phyloP scores from a whole-genome alignment of 2,888 invertebrate genomes.

The Cheilosia grossa region DNA sequence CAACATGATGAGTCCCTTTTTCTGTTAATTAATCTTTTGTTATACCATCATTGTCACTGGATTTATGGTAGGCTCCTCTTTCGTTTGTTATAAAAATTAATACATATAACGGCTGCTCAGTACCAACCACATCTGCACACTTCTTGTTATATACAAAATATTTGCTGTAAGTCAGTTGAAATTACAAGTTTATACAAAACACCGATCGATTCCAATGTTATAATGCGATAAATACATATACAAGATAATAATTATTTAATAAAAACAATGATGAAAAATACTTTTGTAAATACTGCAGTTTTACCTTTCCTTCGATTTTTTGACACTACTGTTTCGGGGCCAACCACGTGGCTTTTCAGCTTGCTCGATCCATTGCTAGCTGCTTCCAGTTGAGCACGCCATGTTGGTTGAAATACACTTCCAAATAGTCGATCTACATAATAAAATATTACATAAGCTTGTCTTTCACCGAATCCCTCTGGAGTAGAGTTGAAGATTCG shows the following conservation, averaged over 20 bases:
- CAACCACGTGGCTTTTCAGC: no score
- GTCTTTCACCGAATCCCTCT: no score
- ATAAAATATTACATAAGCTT: no score
- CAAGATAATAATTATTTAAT: slow-evolving; percentile 47
- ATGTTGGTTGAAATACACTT: no score
- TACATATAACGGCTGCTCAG: background rate
- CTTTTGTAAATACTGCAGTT: slow-evolving; percentile 52
- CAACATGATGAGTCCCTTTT: background rate
- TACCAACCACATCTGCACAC: slow-evolving; percentile 6
- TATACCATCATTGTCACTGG: background rate
- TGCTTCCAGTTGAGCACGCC: no score
- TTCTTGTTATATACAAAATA: slow-evolving; percentile 3
- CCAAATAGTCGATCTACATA: no score
- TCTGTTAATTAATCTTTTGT: slow-evolving; percentile 33
- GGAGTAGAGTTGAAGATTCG: no score
- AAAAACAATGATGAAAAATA: slow-evolving; percentile 42
- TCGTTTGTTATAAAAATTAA: slow-evolving; percentile 13
- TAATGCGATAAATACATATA: slow-evolving; percentile 17
- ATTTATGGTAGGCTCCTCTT: background rate
- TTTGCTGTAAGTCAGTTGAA: no score
- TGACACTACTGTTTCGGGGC: background rate
- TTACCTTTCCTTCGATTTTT: background rate
- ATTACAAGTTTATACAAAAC: slow-evolving; percentile 13
- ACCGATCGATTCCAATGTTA: slow-evolving; percentile 61
- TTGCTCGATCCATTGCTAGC: no score